Base-by-base conservation (phyloP, 1,140 invertebrate genomes). In the Drosophila sulfurigaster region DNA sequence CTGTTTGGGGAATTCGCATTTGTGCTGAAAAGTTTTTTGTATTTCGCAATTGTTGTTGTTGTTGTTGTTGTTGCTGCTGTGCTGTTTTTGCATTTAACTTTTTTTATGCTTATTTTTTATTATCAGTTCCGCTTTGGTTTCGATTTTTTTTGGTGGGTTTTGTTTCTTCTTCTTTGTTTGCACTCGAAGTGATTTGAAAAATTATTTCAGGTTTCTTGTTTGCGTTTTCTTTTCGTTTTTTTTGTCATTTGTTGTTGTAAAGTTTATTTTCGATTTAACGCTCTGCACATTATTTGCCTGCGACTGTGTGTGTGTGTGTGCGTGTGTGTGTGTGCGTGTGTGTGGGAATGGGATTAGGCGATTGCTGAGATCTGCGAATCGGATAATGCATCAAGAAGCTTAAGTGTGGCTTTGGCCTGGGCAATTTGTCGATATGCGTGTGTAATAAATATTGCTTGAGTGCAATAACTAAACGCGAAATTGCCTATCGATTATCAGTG, bases 201-300 rank as follows among this genome's bases (percentile, higher is more conserved):
- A 76, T 79, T 71, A 79, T 79, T 66, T 79, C 51, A 51, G 45
- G 38, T 56, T 62, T 69, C 71, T 41, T 54, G 35, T 38, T 38
- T 62, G 41, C 4, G 25, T 48, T 70, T 11, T n/a, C 5, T 66
- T n/a, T 6, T 20, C 59, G n/a, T n/a, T n/a, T 11, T 71, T 76
- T 60, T 76, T 56, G 68, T 65, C 43, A 57, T 64, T 51, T 48
- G 56, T 66, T 72, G 51, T 49, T 51, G 45, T 49, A 70, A 75
- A 78, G 72, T 78, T 78, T 71, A 75, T 71, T 76, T 76, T 79
- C 73, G 73, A 79, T 79, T 79, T 79, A 70, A 66, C 73, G 77
- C 77, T 78, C 30, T 75, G 76, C 66, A 65, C 73, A 65, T 70
- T 75, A 56, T 66, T 75, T 70, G 57, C 51, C 52, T 52, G 49